phyloP scores from a whole-genome alignment of 2,797 vertebrate genomes.

The Stomatorhinus walkeri region DNA sequence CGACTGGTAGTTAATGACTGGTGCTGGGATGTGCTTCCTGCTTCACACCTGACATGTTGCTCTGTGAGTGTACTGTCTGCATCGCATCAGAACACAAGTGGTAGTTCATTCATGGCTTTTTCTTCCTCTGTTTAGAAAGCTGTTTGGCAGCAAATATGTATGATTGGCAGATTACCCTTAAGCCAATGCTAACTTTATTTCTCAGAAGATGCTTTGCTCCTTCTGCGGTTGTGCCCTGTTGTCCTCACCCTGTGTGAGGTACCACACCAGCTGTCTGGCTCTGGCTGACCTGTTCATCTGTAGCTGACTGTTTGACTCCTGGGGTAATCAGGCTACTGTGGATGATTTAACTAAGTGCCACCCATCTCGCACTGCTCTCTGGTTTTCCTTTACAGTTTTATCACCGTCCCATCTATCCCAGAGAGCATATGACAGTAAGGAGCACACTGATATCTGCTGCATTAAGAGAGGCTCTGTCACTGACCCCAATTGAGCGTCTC shows the following conservation, averaged over 20 bases:
- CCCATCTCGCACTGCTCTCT: neutral
- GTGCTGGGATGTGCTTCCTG: neutral
- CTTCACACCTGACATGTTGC: neutral
- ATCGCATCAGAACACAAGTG: neutral
- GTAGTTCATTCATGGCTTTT: neutral
- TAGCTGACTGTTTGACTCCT: neutral
- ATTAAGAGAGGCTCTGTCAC: neutral
- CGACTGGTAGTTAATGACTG: neutral
- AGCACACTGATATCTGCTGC: neutral
- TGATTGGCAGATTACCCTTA: neutral
- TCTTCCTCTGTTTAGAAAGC: neutral
- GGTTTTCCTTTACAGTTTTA: neutral
- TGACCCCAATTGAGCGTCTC: neutral
- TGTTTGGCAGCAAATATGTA: neutral
- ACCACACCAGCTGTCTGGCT: neutral
- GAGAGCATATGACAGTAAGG: neutral
- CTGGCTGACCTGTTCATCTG: neutral
- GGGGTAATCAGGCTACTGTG: neutral
- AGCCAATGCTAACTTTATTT: neutral
- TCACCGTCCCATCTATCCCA: neutral
- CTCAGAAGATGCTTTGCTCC: neutral
- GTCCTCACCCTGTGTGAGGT: neutral
- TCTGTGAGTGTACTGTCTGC: neutral
- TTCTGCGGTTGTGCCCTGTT: too few species aligned
- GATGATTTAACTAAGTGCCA: neutral